phyloP scores from a whole-genome alignment of 2,113 vertebrate species.

The Mus musculus region DNA sequence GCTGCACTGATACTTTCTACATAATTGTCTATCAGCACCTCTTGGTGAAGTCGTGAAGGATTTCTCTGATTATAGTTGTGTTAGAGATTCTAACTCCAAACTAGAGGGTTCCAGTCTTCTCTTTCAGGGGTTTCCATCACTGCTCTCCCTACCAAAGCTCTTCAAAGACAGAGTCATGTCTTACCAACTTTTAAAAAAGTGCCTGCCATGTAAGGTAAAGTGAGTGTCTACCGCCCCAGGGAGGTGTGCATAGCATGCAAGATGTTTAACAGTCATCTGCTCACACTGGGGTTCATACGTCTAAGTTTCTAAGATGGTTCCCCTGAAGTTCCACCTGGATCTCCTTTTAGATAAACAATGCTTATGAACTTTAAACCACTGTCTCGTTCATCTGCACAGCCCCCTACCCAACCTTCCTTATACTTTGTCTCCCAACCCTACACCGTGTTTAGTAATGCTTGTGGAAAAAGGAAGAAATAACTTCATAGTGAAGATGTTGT shows the following conservation, averaged over 20 bases:
- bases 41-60: background rate
- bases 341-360: background rate
- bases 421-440: background rate
- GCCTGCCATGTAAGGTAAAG: background rate
- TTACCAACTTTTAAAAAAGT: background rate
- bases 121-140: background rate
- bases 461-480: background rate
- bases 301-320: background rate
- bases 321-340: background rate
- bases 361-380: background rate
- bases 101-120: background rate
- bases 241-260: background rate
- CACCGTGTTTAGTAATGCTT: background rate
- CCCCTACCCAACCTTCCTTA: background rate
- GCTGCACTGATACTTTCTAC: background rate
- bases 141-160: conserved; percentile 15
- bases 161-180: background rate
- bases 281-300: conserved; percentile 14
- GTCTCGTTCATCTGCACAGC: background rate
- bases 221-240: background rate
- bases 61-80: conserved; percentile 5
- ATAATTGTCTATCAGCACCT: background rate
- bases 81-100: background rate
- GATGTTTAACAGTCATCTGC: background rate
- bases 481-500: background rate